Percentiles rank a stretch among this genome's conserved stretches.
phyloP scores from a whole-genome alignment of 1,140 invertebrate species.

The Ceratina australensis region DNA sequence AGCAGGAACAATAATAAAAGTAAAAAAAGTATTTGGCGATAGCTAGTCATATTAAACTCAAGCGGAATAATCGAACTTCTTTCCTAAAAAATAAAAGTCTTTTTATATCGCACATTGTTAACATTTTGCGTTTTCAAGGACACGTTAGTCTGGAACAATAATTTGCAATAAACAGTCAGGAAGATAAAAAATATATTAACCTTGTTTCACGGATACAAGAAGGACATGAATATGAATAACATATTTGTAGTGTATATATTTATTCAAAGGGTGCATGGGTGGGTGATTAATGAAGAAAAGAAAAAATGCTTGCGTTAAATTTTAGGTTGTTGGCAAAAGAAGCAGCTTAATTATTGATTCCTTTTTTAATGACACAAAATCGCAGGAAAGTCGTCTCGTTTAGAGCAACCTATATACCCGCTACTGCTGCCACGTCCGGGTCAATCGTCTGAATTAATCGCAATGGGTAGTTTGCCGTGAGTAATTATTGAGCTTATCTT shows the following conservation, averaged over 20 bases:
- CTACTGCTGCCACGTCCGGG: neutral
- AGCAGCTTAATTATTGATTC: slow-evolving; percentile 8
- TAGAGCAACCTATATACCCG: neutral
- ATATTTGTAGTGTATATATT: neutral
- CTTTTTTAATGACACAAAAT: slow-evolving; percentile 21
- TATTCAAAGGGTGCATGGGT: neutral
- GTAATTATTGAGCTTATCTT: slow-evolving; percentile 31
- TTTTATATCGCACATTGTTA: neutral
- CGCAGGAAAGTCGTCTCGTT: slow-evolving; percentile 18
- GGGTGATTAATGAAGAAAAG: neutral
- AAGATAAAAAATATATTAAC: neutral
- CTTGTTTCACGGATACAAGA: neutral
- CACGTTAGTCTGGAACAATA: neutral
- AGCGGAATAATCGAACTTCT: too few species aligned
- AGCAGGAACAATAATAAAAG: slow-evolving; percentile 26
- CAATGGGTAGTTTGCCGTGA: slow-evolving; percentile 16
- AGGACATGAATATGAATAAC: too few species aligned
- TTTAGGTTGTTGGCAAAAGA: neutral
- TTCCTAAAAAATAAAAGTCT: too few species aligned
- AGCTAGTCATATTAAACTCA: too few species aligned
- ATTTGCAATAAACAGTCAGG: neutral
- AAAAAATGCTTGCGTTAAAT: neutral
- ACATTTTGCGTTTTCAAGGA: too few species aligned
- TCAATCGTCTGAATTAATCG: slow-evolving; percentile 31
- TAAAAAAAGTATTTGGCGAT: neutral